phyloP scores from a whole-genome alignment of 2,888 invertebrate species.

The Prosapia bicincta region DNA sequence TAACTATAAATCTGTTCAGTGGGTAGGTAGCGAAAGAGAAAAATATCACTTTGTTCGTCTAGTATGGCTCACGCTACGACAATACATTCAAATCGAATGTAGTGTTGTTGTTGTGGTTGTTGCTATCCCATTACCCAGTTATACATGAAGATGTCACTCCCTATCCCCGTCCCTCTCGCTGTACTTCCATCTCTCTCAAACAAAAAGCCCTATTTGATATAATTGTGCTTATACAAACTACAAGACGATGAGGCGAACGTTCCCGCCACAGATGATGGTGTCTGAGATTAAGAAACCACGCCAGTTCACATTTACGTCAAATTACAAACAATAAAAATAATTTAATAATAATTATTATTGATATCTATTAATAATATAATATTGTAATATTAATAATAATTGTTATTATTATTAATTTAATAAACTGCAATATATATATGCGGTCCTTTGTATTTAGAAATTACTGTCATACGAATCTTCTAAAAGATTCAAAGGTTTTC shows the following conservation, averaged over 20 bases:
- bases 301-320: background rate
- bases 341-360: no score
- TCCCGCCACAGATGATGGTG: background rate
- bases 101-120: background rate
- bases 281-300: background rate
- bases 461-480: no score
- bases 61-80: background rate
- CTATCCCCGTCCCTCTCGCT: background rate
- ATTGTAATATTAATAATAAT: no score
- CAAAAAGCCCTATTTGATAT: background rate
- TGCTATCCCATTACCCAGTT: background rate
- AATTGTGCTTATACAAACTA: background rate
- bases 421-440: no score
- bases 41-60: background rate
- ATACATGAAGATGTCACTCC: conserved; percentile 2
- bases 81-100: conserved; percentile 2
- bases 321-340: no score
- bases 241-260: background rate
- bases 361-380: no score
- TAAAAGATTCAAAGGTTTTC: no score
- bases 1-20: no score
- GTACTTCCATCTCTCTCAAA: background rate
- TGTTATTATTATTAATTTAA: no score
- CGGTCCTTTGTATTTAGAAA: no score
- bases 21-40: no score